Conservation (phyloP, 2,113 vertebrate species). For the Mirza zaza region DNA sequence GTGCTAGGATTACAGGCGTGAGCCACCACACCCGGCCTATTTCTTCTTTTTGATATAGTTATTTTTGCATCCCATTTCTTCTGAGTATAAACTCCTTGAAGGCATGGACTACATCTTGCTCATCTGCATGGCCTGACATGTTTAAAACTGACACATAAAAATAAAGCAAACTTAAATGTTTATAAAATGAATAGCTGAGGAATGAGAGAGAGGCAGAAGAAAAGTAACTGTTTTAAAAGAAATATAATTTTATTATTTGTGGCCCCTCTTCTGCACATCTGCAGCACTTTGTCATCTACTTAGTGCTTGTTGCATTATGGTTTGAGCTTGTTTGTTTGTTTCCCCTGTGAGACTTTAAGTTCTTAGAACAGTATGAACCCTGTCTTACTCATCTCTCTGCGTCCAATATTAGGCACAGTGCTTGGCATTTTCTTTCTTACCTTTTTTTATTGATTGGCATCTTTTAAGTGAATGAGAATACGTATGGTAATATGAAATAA, state of each 20-base stretch:
- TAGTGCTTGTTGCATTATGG: background rate
- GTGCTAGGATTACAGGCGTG: no score
- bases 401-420: no score
- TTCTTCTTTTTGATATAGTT: background rate
- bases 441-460: no score
- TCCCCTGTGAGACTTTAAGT: no score
- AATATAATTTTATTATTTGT: background rate
- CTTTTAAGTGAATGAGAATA: no score
- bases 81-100: background rate
- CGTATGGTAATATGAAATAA: no score
- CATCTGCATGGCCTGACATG: background rate
- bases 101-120: background rate
- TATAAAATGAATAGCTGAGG: background rate
- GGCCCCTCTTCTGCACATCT: background rate
- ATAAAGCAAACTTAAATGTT: background rate
- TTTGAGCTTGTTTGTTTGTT: no score
- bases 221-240: background rate
- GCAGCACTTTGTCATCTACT: no score
- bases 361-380: no score
- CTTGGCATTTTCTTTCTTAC: no score
- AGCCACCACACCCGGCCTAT: no score
- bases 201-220: background rate
- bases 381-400: no score
- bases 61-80: background rate
- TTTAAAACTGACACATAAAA: background rate